These are phyloP conservation scores for Argyresthia goedartella DNA, from an alignment of 2,888 invertebrate genomes.

Conservation along the genomic window DNA sequence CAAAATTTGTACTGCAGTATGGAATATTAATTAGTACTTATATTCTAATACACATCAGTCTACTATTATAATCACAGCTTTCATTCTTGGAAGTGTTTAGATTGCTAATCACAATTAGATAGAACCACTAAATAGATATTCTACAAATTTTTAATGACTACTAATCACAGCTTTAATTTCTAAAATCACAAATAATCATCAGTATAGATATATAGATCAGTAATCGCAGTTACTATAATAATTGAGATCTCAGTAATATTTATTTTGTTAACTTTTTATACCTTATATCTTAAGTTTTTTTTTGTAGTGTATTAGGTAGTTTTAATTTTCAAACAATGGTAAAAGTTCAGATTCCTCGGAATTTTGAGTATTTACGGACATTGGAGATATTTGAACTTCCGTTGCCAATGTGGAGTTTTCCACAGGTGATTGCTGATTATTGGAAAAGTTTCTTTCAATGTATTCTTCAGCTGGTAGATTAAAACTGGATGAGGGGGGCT, in stretches of 20 bases:
- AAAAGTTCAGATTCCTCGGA: constrained; percentile 9
- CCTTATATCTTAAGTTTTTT: constrained; percentile 8
- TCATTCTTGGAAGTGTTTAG: constrained; percentile 7
- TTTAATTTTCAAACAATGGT: constrained; percentile 8
- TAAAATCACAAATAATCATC: constrained; percentile 5
- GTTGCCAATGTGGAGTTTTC: constrained; percentile 8
- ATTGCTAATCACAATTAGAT: constrained; percentile 8
- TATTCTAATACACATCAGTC: constrained; percentile 8
- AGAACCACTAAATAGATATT: constrained; percentile 8
- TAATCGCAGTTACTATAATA: constrained; percentile 9
- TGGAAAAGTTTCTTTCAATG: constrained; percentile 10
- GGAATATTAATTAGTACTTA: constrained; percentile 7
- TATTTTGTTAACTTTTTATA: constrained; percentile 10
- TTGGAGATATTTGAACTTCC: constrained; percentile 8
- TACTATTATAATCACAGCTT: constrained; percentile 8
- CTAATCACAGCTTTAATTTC: constrained; percentile 8
- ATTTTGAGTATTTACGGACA: constrained; percentile 8
- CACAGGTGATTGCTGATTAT: constrained; percentile 10
- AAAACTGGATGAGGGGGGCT: constrained; percentile 10
- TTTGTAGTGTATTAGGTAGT: constrained; percentile 8
- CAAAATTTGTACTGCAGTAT: constrained; percentile 7
- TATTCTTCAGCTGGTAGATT: constrained; percentile 11
- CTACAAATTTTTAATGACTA: constrained; percentile 7
- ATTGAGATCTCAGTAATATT: constrained; percentile 10
- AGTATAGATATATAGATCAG: constrained; percentile 2